Base-by-base conservation (phyloP, 1,140 invertebrate genomes). In the Aphis gossypii region DNA sequence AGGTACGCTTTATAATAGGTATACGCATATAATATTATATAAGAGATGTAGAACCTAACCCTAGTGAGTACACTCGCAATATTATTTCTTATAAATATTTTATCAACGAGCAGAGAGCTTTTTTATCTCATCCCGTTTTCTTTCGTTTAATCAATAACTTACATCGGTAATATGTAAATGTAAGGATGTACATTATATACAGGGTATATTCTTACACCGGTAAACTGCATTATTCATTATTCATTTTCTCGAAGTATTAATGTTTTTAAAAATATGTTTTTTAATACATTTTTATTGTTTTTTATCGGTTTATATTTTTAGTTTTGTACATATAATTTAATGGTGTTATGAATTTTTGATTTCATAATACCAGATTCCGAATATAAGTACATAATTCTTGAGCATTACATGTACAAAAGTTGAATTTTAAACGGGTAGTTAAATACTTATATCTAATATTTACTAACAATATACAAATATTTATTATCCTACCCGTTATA, bases 21-120 rank as follows among this genome's bases (percentile, higher is more conserved):
- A 20, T 21, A 82, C 76, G n/a, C 20, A 82, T 82, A 82, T 38
- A 83, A n/a, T 76, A 51, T 51, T 51, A 11, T 51, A n/a, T 35
- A 76, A 1, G 30, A 18, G 30, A 14, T 76, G 18, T 76, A 30
- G 1, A 35, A 76, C 60, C 30, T n/a, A 4, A 18, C 30, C 60
- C 60, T 9, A 6, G 60, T 68, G 54, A 14, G 14, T 51, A 51
- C n/a, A 76, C 60, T 68, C 11, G 11, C 60, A 76, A 76, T 76
- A 76, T 76, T 76, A 76, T 76, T n/a, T 76, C n/a, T 76, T 30
- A 76, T 76, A n/a, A n/a, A 76, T 76, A n/a, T 76, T 76, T n/a
- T n/a, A 76, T 76, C 60, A 35, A 76, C 60, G n/a, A 76, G 60
- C 60, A 76, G n/a, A 76, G 60, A 76, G 60, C 60, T 76, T 60